Conservation (phyloP, 1,140 invertebrate genomes). For the Chionoecetes opilio region DNA sequence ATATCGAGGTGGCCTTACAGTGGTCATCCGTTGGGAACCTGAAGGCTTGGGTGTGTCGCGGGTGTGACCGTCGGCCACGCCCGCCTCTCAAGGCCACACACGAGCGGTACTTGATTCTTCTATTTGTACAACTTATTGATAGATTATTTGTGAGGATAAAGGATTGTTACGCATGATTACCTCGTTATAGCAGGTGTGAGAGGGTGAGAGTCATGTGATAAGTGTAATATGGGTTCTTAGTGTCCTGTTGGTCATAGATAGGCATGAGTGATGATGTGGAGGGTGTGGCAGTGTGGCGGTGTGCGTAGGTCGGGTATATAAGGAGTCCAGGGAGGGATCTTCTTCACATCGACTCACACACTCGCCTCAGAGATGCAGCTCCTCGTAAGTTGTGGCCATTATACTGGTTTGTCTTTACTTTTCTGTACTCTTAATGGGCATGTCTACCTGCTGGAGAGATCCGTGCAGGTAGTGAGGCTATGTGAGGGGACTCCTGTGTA, state of each 20-base stretch:
- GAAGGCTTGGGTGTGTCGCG: neutral
- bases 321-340: neutral
- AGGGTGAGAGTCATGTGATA: neutral
- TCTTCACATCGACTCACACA: neutral
- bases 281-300: neutral
- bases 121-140: neutral
- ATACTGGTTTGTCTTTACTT: neutral
- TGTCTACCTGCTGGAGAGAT: too few species aligned
- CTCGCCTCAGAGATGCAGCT: neutral
- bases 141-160: neutral
- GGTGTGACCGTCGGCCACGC: neutral
- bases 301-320: neutral
- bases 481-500: too few species aligned
- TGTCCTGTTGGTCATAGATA: neutral
- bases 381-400: neutral
- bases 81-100: neutral
- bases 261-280: neutral
- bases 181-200: neutral
- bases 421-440: too few species aligned
- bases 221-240: neutral
- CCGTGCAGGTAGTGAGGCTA: too few species aligned
- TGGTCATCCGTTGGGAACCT: neutral
- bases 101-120: neutral
- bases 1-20: neutral
- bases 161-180: neutral